phyloP scores from a whole-genome alignment of 2,113 vertebrate species.

The Mormyrus iriodes region DNA sequence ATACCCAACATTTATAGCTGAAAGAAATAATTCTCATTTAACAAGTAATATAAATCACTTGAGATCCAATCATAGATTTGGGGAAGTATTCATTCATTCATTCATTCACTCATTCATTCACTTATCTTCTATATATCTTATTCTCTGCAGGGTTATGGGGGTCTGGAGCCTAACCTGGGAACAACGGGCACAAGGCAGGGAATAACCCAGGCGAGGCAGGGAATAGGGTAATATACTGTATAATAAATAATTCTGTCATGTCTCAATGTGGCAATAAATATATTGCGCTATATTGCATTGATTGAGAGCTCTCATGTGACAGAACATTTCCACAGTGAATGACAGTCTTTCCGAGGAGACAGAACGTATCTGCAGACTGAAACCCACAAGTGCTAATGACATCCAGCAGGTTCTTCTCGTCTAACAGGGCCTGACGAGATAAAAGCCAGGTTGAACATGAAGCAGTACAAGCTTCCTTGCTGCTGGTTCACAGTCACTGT shows the following conservation, averaged over 20 bases:
- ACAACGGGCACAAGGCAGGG: not conserved
- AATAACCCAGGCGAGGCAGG: not conserved
- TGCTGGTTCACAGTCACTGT: not conserved
- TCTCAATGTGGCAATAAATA: not conserved
- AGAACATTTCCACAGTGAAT: not conserved
- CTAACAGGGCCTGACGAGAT: not conserved
- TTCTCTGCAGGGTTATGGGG: not conserved
- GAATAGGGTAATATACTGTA: not conserved
- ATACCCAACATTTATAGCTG: not conserved
- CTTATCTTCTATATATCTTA: not conserved
- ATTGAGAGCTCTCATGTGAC: not conserved
- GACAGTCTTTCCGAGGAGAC: not conserved
- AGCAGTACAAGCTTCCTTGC: not conserved
- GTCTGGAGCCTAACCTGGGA: not conserved
- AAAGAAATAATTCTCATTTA: not conserved
- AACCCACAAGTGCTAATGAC: not conserved
- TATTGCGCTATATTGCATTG: not conserved
- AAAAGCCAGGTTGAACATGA: not conserved
- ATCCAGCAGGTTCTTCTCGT: not conserved
- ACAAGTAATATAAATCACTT: not conserved
- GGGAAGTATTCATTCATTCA: not conserved
- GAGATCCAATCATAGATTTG: not conserved
- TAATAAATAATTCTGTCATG: not conserved
- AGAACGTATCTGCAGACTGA: not conserved
- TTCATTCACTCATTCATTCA: not conserved